These are phyloP conservation scores for Sphaerophoria rueppellii DNA, from an alignment of 2,888 invertebrate genomes.

Conservation along the genomic window DNA sequence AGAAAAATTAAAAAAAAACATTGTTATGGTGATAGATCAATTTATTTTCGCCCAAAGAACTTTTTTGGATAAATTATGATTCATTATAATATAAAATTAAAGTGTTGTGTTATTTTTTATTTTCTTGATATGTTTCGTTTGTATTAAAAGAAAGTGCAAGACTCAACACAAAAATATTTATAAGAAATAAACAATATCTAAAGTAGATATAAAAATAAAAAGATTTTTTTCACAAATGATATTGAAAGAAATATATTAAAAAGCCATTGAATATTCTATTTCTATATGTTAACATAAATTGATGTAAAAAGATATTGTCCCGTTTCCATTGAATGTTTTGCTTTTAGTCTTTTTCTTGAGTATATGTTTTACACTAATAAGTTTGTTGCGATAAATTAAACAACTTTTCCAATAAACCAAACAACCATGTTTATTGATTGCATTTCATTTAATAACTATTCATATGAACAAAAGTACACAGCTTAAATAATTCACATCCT, in stretches of 20 bases:
- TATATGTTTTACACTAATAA: neutral
- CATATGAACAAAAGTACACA: neutral
- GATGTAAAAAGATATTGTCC: constrained; percentile 69
- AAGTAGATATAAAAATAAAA: neutral
- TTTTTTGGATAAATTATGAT: too few species aligned
- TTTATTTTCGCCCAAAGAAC: too few species aligned
- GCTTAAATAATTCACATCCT: neutral
- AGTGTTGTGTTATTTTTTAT: too few species aligned
- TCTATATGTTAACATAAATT: constrained; percentile 35
- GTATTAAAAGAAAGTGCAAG: too few species aligned
- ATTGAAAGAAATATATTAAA: neutral
- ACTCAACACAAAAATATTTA: too few species aligned
- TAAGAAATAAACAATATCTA: too few species aligned
- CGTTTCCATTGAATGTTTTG: constrained; percentile 40
- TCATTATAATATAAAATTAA: too few species aligned
- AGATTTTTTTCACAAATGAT: constrained; percentile 58
- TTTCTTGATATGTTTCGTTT: too few species aligned
- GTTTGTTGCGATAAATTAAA: neutral
- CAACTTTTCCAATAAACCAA: neutral
- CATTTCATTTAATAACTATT: neutral
- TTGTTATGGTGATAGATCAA: too few species aligned
- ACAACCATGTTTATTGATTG: neutral
- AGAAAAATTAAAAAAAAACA: too few species aligned
- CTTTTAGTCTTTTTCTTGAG: constrained; percentile 52
- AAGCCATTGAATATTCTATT: constrained; percentile 20